Evolutionary conservation across 2,888 invertebrate species (phyloP), one percentile per base, ranked within the genome.

Genomic region (Apomyelois bistriatella): DNA sequence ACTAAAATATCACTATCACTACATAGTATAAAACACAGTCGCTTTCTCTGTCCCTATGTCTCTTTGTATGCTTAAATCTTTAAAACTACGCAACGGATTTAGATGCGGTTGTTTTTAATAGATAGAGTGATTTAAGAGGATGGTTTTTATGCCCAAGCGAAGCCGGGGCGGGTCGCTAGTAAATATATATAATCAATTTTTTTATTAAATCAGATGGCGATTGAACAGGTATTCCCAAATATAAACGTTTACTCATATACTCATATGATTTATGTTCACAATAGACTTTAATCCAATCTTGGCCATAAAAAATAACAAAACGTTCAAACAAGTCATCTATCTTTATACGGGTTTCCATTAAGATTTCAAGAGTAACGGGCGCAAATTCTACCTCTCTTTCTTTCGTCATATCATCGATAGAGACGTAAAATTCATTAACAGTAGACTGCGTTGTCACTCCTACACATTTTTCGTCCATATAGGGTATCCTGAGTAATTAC

Each of bases 401-500:
- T 68, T 57, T 59, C 54, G 52, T 48, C 28, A 49, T 47, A 54
- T n/a, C 3, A n/a, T 10, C 50, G 61, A 71, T 16, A 58, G 66
- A 55, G 68, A 68, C 50, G 49, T 54, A 30, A 28, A 13, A n/a
- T 54, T 55, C 35, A 53, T 51, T 41, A 32, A 41, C 53, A 60
- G 60, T 54, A 46, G 52, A 30, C 56, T 56, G 50, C 57, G 59
- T 52, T 51, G 52, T 52, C 53, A 49, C 53, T 60, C 72, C 63
- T 68, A 72, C 69, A 70, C 68, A 55, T 52, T 28, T 28, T 37
- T 17, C 6, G 16, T 52, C 66, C 68, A 57, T 64, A 64, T 69
- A 62, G 57, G 68, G 71, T 51, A 53, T 52, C 57, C 55, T 74
- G 74, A 75, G 68, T 75, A 74, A 74, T 72, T 72, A 40, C 40